Percentiles rank a stretch among this genome's conserved stretches.
phyloP scores from a whole-genome alignment of 1,140 invertebrate genomes.

The Amphibalanus amphitrite region DNA sequence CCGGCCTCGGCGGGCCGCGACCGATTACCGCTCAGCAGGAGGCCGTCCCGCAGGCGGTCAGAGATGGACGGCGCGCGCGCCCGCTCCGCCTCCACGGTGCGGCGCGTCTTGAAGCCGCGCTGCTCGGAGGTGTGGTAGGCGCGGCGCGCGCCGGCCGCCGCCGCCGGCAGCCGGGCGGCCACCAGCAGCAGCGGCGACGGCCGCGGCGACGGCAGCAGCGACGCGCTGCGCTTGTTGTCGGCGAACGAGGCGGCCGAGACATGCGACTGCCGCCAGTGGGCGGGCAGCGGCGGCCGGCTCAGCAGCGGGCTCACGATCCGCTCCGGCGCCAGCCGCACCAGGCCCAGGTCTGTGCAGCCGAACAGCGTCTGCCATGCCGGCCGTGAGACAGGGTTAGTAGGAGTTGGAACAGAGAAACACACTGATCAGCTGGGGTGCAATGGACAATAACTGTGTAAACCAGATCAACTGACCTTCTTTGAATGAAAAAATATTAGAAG shows the following conservation, averaged over 20 bases:
- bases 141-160: neutral
- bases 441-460: no score
- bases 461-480: no score
- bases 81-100: constrained; percentile 44
- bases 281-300: neutral
- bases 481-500: no score
- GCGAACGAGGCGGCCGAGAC: constrained; percentile 17
- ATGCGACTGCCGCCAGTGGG: constrained; percentile 16
- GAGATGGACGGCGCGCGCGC: constrained; percentile 42
- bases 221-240: constrained; percentile 15
- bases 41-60: constrained; percentile 17
- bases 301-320: neutral
- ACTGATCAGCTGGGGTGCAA: neutral
- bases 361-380: neutral
- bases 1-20: constrained; percentile 1
- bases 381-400: neutral
- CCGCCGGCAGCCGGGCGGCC: no score
- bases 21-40: constrained; percentile 25
- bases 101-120: constrained; percentile 54
- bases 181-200: no score
- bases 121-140: neutral
- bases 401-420: neutral
- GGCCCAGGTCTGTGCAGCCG: neutral
- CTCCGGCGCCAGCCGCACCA: neutral
- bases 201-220: no score